Percentiles rank a stretch among this genome's conserved stretches.
These are phyloP conservation scores for Cheilosia pagana DNA, from an alignment of 2,888 invertebrate genomes.

Conservation along the genomic window DNA sequence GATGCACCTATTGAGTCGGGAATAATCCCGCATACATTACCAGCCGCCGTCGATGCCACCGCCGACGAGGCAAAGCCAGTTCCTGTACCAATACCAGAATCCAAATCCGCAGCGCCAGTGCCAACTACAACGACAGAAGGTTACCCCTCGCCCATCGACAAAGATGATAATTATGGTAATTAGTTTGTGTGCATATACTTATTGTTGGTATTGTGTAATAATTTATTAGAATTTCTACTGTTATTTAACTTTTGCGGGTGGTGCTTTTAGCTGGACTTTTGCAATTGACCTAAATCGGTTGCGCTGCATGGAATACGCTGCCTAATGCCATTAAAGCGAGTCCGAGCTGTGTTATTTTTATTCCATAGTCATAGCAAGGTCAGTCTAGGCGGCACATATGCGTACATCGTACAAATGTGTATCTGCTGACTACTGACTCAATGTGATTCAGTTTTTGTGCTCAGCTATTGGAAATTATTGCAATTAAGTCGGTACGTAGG, in stretches of 20 bases:
- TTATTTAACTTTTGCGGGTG: constrained; percentile 32
- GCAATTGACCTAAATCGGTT: constrained; percentile 57
- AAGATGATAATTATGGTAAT: constrained; percentile 71
- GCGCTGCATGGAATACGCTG: constrained; percentile 50
- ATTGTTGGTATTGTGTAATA: constrained; percentile 13
- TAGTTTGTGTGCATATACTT: constrained; percentile 47
- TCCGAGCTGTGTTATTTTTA: constrained; percentile 5
- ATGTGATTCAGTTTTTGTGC: constrained; percentile 56
- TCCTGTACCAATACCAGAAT: constrained; percentile 36
- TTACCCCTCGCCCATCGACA: constrained; percentile 55
- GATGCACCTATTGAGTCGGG: constrained; percentile 64
- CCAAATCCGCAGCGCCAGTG: constrained; percentile 20
- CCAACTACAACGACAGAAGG: constrained; percentile 34
- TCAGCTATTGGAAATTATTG: not conserved
- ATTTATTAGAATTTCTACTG: constrained; percentile 23
- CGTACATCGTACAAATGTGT: constrained; percentile 19
- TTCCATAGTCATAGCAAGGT: constrained; percentile 54
- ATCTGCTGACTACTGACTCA: constrained; percentile 22
- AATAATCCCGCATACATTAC: constrained; percentile 55
- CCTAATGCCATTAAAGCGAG: constrained; percentile 24
- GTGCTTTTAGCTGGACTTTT: constrained; percentile 4
- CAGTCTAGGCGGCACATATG: constrained; percentile 12
- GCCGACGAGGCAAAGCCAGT: constrained; percentile 17
- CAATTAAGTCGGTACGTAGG: constrained; percentile 47
- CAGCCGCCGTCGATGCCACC: constrained; percentile 27